phyloP scores from a whole-genome alignment of 2,888 invertebrate genomes.

The Trichopria drosophilae region DNA sequence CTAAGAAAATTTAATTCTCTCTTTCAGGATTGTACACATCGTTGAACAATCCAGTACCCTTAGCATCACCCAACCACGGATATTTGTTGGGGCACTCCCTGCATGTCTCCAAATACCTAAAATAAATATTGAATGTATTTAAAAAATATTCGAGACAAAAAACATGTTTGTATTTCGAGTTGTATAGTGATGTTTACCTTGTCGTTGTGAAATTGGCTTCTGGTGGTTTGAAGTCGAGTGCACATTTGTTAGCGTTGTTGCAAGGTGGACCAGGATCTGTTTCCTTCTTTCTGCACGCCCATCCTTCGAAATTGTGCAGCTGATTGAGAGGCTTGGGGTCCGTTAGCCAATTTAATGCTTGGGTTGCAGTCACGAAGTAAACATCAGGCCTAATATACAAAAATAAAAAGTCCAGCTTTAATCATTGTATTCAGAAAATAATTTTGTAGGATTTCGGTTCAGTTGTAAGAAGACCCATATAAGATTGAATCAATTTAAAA shows the following conservation, averaged over 20 bases:
- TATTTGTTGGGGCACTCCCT: slow-evolving; percentile 80
- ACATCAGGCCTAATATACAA: slow-evolving; percentile 82
- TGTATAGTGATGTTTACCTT: slow-evolving; percentile 52
- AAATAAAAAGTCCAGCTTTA: slow-evolving; percentile 34
- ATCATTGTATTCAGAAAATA: slow-evolving; percentile 21
- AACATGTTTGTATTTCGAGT: neutral
- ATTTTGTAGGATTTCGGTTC: slow-evolving; percentile 30
- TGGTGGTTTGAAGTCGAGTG: slow-evolving; percentile 75
- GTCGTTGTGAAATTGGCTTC: slow-evolving; percentile 78
- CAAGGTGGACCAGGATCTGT: slow-evolving; percentile 75
- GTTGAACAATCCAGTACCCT: slow-evolving; percentile 76
- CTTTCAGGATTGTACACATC: slow-evolving; percentile 81
- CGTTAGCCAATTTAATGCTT: slow-evolving; percentile 88
- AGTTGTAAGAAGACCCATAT: neutral
- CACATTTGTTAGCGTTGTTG: slow-evolving; percentile 80
- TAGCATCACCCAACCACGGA: slow-evolving; percentile 88
- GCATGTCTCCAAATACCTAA: slow-evolving; percentile 84
- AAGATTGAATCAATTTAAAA: neutral
- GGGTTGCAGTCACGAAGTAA: slow-evolving; percentile 83
- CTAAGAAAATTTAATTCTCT: slow-evolving; percentile 37
- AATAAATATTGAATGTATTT: slow-evolving; percentile 15
- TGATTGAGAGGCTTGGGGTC: slow-evolving; percentile 75
- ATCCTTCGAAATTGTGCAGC: slow-evolving; percentile 75
- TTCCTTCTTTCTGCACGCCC: slow-evolving; percentile 77
- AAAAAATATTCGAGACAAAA: neutral